Evolutionary conservation across 2,888 invertebrate genomes (phyloP), one percentile per base, ranked within the genome.

Genomic region (Prosopocoilus inquinatus): DNA sequence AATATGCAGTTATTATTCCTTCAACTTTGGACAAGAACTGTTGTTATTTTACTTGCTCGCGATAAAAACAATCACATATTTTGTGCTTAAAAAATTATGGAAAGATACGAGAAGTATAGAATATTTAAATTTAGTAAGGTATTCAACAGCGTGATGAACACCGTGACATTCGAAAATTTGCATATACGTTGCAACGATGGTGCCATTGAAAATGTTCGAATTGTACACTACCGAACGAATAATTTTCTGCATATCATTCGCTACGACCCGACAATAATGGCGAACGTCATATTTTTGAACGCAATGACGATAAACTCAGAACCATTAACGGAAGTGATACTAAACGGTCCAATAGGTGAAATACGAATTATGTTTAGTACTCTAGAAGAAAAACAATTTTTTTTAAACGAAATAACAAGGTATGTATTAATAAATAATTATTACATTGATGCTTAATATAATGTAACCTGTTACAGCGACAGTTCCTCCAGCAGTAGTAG

Each of bases 401-500:
- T 16, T 39, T n/a, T 39, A n/a, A 39, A n/a, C 39, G 39, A 39
- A 39, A 39, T 39, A 39, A 2, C 1, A 39, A 39, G 39, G 39
- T 9, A 39, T 39, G 39, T 39, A 39, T 39, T 39, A 39, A 39
- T 39, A 39, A 39, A 39, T 39, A 39, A 39, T 39, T 39, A 39
- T 39, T 16, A 4, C 39, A 39, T 39, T 39, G 39, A 39, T 4
- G 39, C 39, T 39, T 39, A 39, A 39, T 39, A 39, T 39, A 12
- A 39, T 39, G 39, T 39, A 39, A 39, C 39, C 39, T 39, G 39
- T 39, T 39, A 39, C 39, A 39, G 39, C 39, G 39, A 39, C 12
- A 41, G 2, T 16, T 16, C 16, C 3, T 16, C 16, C 2, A 36
- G 36, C 36, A 36, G 36, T 39, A n/a, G n/a, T n/a, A n/a, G n/a